Base-by-base conservation (phyloP, 2,888 invertebrate species). In the Hipparchia semele region DNA sequence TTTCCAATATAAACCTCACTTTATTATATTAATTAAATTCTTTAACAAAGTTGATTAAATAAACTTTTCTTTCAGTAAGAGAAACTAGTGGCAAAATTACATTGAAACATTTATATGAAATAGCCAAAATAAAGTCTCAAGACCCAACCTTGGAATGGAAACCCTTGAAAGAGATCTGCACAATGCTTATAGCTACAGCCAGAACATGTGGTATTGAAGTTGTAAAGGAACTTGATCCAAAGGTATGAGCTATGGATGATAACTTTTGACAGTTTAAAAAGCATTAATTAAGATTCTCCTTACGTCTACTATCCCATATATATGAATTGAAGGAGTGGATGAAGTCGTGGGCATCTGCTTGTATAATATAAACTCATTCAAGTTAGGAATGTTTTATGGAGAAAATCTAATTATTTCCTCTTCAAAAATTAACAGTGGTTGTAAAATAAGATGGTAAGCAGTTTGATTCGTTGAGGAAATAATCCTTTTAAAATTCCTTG, bases 61-160 rank as follows among this genome's bases (percentile, higher is more conserved):
- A 39, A 60, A 51, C 45, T 10, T 62, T 76, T 68, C 68, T 70
- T 61, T 73, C 85, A 97, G 98, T 96, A 0, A 94, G 90, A 69
- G 98, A 99, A 90, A 90, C 95, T 46, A 95, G 97, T 80, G 99
- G 99, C 0, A 98, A 97, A 94, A 95, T 99, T 72, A 98, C 99
- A 0, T 84, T 98, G 0, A 99, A 99, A 87, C 99, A 99, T 90
- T 89, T 99, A 12, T 99, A 99, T 90, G 99, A 99, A 95, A 99
- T 99, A 85, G 99, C 99, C 0, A 95, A 96, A 88, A 97, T 99
- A n/a, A 99, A 99, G 90, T 94, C 96, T n/a, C 94, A 96, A 85
- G 99, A 99, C 90, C 97, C 97, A 4, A 91, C 96, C 0, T 86
- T 96, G 45, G 95, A 96, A 81, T 94, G 96, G 81, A 90, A 92